These are phyloP conservation scores for Baccha elongata DNA, from an alignment of 2,888 invertebrate species.

Conservation along the genomic window DNA sequence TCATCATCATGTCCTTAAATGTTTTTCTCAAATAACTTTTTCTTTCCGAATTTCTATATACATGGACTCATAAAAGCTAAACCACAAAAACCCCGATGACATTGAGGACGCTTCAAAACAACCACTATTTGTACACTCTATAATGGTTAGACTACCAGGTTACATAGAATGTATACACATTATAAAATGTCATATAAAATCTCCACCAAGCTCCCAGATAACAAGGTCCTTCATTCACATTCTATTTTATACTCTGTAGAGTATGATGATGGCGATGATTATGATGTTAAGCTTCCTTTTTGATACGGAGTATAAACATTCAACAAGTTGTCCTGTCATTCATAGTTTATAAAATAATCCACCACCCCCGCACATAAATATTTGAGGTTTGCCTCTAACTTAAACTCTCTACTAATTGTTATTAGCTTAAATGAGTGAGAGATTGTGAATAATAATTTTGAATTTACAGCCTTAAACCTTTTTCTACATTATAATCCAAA, in stretches of 20 bases:
- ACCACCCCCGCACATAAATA: conserved; percentile 8
- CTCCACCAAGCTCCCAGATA: conserved; percentile 1
- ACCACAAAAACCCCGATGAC: conserved; percentile 55
- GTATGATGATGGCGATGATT: conserved; percentile 17
- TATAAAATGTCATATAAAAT: no score
- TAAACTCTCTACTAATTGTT: conserved; percentile 30
- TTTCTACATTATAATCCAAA: conserved; percentile 40
- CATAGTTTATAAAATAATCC: conserved; percentile 54
- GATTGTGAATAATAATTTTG: conserved; percentile 47
- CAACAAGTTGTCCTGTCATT: conserved; percentile 66
- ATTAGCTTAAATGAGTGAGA: conserved; percentile 35
- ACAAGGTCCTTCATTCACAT: conserved; percentile 36
- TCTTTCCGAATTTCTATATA: conserved; percentile 10
- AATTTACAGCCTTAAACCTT: conserved; percentile 44
- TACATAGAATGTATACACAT: no score
- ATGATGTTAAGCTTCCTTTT: conserved; percentile 22
- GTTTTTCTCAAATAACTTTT: conserved; percentile 14
- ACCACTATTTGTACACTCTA: conserved; percentile 54
- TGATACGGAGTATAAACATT: conserved; percentile 33
- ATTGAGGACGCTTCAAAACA: conserved; percentile 60
- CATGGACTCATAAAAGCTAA: conserved; percentile 56
- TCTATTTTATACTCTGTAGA: conserved; percentile 10
- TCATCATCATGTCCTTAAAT: conserved; percentile 5
- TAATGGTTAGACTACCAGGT: not conserved
- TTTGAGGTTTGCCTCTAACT: conserved; percentile 4